Base-by-base conservation (phyloP, 1,140 invertebrate species). In the Euura lappo region DNA sequence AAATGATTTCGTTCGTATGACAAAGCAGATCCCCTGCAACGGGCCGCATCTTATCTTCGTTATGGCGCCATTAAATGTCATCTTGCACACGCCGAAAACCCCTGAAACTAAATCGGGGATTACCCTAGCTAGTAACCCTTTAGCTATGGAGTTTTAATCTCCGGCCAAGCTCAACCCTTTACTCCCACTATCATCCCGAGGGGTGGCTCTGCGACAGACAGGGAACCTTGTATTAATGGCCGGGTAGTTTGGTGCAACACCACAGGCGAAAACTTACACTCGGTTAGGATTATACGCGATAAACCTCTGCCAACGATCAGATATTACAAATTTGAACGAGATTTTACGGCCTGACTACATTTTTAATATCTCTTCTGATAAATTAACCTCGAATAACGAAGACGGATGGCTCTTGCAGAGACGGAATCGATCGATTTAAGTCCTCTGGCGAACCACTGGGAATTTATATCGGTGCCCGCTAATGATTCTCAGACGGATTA, bases 1-100 rank as follows among this genome's bases (percentile, higher is more conserved):
- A 80, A 81, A 78, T 75, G 68, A 71, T 68, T 72, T 79, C 75
- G 81, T 82, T 77, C 78, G 73, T 79, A 77, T 64, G 78, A 79
- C 75, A 28, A 28, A 28, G 28, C 28, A 28, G 28, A 28, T 28
- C 28, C 28, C 28, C 28, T 28, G 28, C 28, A 28, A 28, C 28
- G 28, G 28, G 28, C 28, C 74, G 75, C 77, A 76, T 71, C 73
- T 68, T 68, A 64, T 74, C 75, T 78, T 79, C 75, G 75, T 79
- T 79, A 82, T 74, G 64, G 72, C 68, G 74, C 76, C 77, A 79
- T 79, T 80, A 80, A 74, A 51, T 44, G 69, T 46, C 44, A 51
- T 64, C 65, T 69, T 70, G 51, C 45, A 69, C 68, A 28, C 44
- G 5, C 51, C 71, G 71, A 71, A 71, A 76, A 71, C 45, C 46